Conservation (phyloP, 1,140 invertebrate species). For the Oreohelix idahoensis region DNA sequence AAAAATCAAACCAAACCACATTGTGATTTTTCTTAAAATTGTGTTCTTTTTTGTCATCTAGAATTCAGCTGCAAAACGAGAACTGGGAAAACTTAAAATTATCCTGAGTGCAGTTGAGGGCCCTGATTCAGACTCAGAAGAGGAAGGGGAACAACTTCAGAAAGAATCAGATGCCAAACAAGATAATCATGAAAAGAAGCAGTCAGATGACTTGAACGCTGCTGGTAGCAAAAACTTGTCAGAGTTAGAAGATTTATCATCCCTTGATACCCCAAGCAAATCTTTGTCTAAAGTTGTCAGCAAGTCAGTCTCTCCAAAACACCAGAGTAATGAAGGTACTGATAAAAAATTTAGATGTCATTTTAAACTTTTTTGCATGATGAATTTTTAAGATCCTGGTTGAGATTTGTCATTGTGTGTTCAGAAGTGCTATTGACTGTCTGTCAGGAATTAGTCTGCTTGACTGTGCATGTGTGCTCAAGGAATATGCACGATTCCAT, state of each 20-base stretch:
- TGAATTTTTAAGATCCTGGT: too few species aligned
- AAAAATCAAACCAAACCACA: too few species aligned
- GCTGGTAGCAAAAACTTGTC: background rate
- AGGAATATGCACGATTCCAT: too few species aligned
- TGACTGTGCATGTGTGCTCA: too few species aligned
- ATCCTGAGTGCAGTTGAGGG: constrained; percentile 61
- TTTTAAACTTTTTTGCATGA: too few species aligned
- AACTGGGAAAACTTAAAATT: constrained; percentile 64
- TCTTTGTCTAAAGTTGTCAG: background rate
- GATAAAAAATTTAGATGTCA: background rate
- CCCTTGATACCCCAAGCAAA: background rate
- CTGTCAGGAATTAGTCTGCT: too few species aligned
- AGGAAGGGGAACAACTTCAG: background rate
- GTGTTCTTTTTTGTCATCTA: constrained; percentile 39
- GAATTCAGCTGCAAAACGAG: constrained; percentile 64
- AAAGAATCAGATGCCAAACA: background rate
- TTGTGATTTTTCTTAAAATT: too few species aligned
- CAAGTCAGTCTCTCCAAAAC: background rate
- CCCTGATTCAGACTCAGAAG: constrained; percentile 36
- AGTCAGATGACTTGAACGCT: background rate
- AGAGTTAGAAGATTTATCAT: background rate
- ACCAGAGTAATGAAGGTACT: background rate
- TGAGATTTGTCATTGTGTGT: too few species aligned
- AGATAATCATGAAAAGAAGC: background rate
- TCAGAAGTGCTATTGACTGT: too few species aligned